A percentile compares a stretch with the other conserved stretches of the same genome.
These are phyloP conservation scores for Lasiurus cinereus DNA, from an alignment of 2,113 vertebrate genomes.

Conservation along the genomic window DNA sequence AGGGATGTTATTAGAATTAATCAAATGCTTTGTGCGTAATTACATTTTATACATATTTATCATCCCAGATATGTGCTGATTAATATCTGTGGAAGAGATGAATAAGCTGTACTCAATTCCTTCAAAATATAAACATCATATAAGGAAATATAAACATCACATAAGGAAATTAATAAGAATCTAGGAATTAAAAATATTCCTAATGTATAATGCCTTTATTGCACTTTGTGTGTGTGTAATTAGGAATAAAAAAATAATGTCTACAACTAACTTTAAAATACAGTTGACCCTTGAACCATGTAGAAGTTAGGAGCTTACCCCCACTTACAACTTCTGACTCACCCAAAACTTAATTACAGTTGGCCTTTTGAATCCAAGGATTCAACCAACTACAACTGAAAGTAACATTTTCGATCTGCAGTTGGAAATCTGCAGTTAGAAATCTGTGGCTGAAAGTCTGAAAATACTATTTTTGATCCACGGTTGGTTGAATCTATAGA, in stretches of 20 bases:
- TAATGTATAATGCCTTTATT: neutral
- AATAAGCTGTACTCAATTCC: neutral
- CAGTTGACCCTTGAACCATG: neutral
- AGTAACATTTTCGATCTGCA: neutral
- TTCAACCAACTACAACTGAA: neutral
- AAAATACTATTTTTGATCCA: neutral
- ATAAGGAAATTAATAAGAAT: slow-evolving; percentile 26
- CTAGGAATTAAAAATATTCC: neutral
- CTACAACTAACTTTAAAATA: neutral
- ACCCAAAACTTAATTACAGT: neutral
- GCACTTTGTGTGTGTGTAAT: neutral
- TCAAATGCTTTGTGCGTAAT: neutral
- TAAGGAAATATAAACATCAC: slow-evolving; percentile 12
- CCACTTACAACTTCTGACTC: neutral
- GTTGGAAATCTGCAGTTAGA: neutral
- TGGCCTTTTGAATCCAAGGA: neutral
- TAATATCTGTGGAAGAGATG: neutral
- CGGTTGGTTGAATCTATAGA: neutral
- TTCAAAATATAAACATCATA: slow-evolving; percentile 34
- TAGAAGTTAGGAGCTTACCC: neutral
- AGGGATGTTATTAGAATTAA: neutral
- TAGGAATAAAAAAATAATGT: neutral
- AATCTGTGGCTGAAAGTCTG: neutral
- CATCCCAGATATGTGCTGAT: neutral
- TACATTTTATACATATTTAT: slow-evolving; percentile 45